phyloP scores from a whole-genome alignment of 2,113 vertebrate species.

The Crotalus horridus region DNA sequence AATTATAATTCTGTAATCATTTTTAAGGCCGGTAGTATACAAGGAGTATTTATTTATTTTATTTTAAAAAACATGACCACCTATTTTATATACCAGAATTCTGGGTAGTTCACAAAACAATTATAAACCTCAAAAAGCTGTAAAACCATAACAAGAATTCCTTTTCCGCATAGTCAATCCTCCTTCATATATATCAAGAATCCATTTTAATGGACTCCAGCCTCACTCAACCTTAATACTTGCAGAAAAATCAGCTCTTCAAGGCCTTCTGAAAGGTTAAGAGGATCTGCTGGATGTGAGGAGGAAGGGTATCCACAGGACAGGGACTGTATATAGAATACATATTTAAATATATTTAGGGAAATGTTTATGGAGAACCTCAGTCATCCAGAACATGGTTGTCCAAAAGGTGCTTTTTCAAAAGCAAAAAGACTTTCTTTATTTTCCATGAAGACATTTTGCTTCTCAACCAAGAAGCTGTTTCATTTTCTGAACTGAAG shows the following conservation, averaged over 20 bases:
- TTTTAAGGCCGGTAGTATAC: neutral
- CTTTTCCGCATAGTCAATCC: neutral
- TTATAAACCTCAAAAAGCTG: neutral
- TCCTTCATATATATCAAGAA: neutral
- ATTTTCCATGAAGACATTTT: neutral
- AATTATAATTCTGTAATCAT: neutral
- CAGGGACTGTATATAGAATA: neutral
- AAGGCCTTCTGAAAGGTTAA: neutral
- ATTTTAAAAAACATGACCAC: neutral
- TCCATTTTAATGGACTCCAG: neutral
- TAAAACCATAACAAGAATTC: neutral
- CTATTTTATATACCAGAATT: neutral
- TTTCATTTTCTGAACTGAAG: neutral
- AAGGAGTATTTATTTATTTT: neutral
- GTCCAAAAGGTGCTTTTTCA: neutral
- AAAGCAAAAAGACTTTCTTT: neutral
- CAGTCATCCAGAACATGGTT: neutral
- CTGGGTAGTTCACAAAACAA: neutral
- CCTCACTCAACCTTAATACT: neutral
- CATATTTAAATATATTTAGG: neutral
- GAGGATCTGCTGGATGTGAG: neutral
- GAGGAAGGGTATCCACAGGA: neutral
- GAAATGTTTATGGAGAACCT: neutral
- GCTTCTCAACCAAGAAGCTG: neutral
- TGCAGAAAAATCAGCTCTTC: neutral